Percentiles rank a stretch among this genome's conserved stretches.
These are phyloP conservation scores for Glossophaga mutica DNA, from an alignment of 2,797 vertebrate species.

Conservation along the genomic window DNA sequence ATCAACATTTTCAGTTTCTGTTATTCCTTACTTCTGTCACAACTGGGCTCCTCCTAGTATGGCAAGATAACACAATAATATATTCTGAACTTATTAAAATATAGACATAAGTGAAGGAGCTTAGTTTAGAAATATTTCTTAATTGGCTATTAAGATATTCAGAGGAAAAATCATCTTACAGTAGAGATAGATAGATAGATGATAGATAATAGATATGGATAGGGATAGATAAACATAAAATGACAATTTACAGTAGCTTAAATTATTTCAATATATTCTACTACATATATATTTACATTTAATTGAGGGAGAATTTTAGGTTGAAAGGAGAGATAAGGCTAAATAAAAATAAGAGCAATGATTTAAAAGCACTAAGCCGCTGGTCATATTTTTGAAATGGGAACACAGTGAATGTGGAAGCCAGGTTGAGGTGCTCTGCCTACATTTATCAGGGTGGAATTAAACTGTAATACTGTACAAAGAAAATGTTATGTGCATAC, in stretches of 20 bases:
- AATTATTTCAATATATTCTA: conserved; percentile 39
- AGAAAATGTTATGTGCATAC: neutral
- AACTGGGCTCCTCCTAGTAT: neutral
- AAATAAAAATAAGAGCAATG: neutral
- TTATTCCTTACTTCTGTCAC: conserved; percentile 19
- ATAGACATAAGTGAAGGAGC: neutral
- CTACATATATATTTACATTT: neutral
- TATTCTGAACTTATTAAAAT: conserved; percentile 33
- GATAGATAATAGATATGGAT: neutral
- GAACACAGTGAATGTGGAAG: neutral
- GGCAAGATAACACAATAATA: conserved; percentile 25
- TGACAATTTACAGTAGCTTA: conserved; percentile 41
- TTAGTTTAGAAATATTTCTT: conserved; percentile 47
- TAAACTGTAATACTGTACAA: neutral
- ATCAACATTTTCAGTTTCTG: conserved; percentile 36
- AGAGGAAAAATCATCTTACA: conserved; percentile 62
- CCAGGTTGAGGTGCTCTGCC: neutral
- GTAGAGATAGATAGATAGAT: neutral
- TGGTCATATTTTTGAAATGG: neutral
- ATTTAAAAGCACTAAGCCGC: neutral
- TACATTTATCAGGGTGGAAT: neutral
- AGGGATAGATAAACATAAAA: neutral
- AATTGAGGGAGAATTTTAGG: neutral
- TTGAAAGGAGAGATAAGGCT: neutral
- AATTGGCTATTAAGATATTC: conserved; percentile 37